phyloP scores from a whole-genome alignment of 2,888 invertebrate species.

The Agonopterix heracliana region DNA sequence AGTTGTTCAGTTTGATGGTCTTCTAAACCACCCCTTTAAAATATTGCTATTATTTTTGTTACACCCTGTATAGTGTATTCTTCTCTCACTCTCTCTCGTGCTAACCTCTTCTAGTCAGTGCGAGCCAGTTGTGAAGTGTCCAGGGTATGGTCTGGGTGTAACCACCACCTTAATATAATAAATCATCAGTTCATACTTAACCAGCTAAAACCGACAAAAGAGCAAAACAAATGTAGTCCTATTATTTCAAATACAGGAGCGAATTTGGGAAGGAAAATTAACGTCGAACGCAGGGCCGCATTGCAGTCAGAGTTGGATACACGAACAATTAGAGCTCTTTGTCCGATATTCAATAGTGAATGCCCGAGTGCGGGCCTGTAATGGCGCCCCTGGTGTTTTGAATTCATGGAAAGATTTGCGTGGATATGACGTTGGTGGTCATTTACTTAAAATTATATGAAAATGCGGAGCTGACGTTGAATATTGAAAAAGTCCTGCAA shows the following conservation, averaged over 20 bases:
- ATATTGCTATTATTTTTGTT: too few relatives aligned
- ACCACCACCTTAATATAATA: neutral
- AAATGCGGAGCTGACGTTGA: too few relatives aligned
- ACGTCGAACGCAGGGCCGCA: constrained; percentile 6
- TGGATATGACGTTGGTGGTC: constrained; percentile 19
- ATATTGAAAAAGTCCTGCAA: too few relatives aligned
- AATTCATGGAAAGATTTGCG: constrained; percentile 20
- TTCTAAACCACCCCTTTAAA: too few relatives aligned
- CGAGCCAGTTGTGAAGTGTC: too few relatives aligned
- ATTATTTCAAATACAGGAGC: constrained; percentile 11
- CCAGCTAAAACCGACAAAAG: neutral
- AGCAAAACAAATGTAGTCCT: neutral
- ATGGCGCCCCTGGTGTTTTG: constrained; percentile 39
- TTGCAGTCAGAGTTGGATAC: constrained; percentile 8
- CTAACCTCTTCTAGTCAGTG: too few relatives aligned
- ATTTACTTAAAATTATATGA: too few relatives aligned
- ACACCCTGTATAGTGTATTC: too few relatives aligned
- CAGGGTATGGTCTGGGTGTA: too few relatives aligned
- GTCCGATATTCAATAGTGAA: constrained; percentile 64
- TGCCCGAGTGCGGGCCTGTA: constrained; percentile 37
- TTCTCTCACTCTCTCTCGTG: too few relatives aligned
- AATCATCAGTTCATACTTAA: neutral
- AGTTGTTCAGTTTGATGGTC: too few relatives aligned
- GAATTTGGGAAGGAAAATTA: constrained; percentile 10
- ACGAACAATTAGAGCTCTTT: constrained; percentile 66